Evolutionary conservation across 2,888 invertebrate genomes (phyloP).

Genomic region (Galeopsomyia nigrocyanea): DNA sequence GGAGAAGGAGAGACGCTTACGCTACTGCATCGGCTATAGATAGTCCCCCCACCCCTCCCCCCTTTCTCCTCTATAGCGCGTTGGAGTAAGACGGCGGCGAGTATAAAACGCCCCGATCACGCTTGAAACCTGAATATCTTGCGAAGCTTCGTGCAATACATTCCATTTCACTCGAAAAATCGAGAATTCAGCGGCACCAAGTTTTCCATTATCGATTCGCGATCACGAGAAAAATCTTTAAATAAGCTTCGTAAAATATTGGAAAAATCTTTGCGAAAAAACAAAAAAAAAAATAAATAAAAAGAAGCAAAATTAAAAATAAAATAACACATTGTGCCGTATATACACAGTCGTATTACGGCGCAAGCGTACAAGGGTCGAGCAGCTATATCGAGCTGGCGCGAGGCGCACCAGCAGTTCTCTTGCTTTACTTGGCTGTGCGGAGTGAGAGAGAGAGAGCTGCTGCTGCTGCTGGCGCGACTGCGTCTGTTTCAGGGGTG

Average conservation of each 20-base stretch:
- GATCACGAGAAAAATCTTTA: too few relatives aligned
- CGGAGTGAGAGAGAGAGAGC: background rate
- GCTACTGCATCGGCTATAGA: constrained; percentile 46
- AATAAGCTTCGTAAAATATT: too few relatives aligned
- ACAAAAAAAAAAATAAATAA: constrained; percentile 26
- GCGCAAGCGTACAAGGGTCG: constrained; percentile 35
- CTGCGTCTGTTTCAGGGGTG: background rate
- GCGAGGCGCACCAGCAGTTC: constrained; percentile 17
- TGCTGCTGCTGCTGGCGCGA: background rate
- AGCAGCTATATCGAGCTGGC: background rate
- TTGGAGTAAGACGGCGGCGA: too few relatives aligned
- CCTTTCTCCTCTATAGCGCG: constrained; percentile 7
- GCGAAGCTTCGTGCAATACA: too few relatives aligned
- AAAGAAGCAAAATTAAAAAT: constrained; percentile 6
- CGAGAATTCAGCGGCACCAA: too few relatives aligned
- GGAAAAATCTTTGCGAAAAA: too few relatives aligned
- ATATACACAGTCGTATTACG: constrained; percentile 24
- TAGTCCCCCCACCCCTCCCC: constrained; percentile 43
- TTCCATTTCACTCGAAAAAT: too few relatives aligned
- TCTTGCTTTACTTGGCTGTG: constrained; percentile 32
- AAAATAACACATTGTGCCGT: constrained; percentile 21
- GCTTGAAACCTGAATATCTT: too few relatives aligned
- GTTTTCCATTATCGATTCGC: too few relatives aligned
- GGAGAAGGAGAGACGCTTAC: constrained; percentile 29
- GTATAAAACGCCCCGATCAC: too few relatives aligned